Evolutionary conservation across 1,140 invertebrate genomes (phyloP).

Genomic region (Dysdera silvatica): DNA sequence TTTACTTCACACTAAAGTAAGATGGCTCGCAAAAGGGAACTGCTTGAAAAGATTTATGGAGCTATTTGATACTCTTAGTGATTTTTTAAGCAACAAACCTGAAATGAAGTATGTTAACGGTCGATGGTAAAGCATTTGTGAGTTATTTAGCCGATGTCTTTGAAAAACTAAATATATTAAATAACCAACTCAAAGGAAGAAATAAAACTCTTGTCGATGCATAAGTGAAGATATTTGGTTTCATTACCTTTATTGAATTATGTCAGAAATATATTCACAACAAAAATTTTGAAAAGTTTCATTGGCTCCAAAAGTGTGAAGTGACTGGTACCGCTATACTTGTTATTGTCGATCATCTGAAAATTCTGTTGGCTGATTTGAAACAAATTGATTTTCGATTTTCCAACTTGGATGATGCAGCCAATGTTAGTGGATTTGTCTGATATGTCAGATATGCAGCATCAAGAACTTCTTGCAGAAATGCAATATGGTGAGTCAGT

Average conservation of each 20-base stretch:
- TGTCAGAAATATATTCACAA: background rate
- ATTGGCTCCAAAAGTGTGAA: conserved; percentile 18
- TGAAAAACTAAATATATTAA: conserved; percentile 20
- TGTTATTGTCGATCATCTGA: conserved; percentile 19
- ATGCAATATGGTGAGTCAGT: background rate
- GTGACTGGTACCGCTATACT: conserved; percentile 14
- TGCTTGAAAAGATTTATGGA: conserved; percentile 22
- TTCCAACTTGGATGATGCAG: background rate
- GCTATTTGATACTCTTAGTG: conserved; percentile 11
- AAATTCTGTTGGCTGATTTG: conserved; percentile 16
- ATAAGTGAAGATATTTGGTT: conserved; percentile 20
- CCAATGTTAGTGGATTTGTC: background rate
- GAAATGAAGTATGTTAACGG: conserved; percentile 11
- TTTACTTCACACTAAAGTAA: conserved; percentile 20
- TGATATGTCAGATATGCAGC: background rate
- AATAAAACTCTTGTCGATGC: conserved; percentile 27
- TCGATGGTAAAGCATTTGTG: conserved; percentile 27
- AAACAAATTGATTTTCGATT: conserved; percentile 3
- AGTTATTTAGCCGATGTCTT: conserved; percentile 27
- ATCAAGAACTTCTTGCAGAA: background rate
- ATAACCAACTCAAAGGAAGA: conserved; percentile 21
- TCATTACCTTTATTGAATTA: conserved; percentile 13
- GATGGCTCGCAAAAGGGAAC: conserved; percentile 26
- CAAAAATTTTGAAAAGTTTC: conserved; percentile 20
- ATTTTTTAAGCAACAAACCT: conserved; percentile 20